phyloP scores from a whole-genome alignment of 2,113 vertebrate species.

The Colaptes auratus region DNA sequence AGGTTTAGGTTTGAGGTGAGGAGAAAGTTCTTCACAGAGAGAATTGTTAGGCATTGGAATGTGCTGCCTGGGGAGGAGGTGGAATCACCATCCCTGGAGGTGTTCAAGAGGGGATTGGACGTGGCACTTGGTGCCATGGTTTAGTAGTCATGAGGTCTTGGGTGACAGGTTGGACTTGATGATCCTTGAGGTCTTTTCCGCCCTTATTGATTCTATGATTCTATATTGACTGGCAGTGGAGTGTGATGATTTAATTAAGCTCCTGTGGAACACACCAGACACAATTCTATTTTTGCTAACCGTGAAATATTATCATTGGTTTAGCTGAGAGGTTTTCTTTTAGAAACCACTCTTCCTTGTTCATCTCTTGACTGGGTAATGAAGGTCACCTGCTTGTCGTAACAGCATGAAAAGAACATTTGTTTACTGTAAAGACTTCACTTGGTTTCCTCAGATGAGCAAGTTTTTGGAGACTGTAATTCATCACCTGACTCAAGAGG shows the following conservation, averaged over 20 bases:
- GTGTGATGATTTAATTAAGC: background rate
- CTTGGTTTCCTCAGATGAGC: slow-evolving; percentile 26
- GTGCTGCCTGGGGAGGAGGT: too few relatives aligned
- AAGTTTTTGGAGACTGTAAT: slow-evolving; percentile 18
- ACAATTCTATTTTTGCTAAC: background rate
- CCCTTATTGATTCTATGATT: too few relatives aligned
- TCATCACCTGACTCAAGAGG: background rate
- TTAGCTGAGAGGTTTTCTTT: background rate
- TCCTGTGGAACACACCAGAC: background rate
- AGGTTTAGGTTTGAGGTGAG: too few relatives aligned
- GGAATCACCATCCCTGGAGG: too few relatives aligned
- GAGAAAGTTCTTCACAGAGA: too few relatives aligned
- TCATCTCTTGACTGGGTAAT: background rate
- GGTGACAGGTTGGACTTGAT: too few relatives aligned
- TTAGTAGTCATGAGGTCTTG: too few relatives aligned
- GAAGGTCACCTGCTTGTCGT: slow-evolving; percentile 13
- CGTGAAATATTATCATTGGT: background rate
- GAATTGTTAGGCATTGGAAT: too few relatives aligned
- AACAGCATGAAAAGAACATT: slow-evolving; percentile 32
- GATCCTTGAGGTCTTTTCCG: too few relatives aligned
- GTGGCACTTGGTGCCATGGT: too few relatives aligned
- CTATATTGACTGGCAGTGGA: background rate
- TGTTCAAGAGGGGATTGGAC: too few relatives aligned
- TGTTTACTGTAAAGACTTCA: background rate
- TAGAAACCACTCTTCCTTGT: background rate